Evolutionary conservation across 2,888 invertebrate species (phyloP).

Genomic region (Erebia palarica): DNA sequence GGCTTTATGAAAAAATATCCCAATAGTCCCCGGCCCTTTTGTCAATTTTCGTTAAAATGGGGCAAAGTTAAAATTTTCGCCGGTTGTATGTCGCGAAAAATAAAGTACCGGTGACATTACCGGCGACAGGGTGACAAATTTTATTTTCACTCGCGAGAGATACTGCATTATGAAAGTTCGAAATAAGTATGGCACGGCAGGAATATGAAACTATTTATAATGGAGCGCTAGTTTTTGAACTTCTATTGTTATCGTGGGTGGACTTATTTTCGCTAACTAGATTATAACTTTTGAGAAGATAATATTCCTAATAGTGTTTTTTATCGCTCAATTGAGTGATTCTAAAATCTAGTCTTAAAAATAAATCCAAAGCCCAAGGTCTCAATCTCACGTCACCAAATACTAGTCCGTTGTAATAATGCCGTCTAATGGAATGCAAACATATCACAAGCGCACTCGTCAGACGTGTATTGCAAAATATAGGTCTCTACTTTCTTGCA

Average conservation of each 20-base stretch:
- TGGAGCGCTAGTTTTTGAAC: not conserved
- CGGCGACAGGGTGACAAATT: slow-evolving; percentile 25
- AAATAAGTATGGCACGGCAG: not conserved
- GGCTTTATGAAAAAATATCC: too few species aligned
- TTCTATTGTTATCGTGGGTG: not conserved
- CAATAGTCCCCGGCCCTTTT: not conserved
- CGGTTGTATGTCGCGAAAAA: slow-evolving; percentile 5
- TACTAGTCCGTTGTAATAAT: slow-evolving; percentile 9
- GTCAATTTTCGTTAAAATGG: not conserved
- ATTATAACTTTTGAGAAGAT: too few species aligned
- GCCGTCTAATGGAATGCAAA: slow-evolving; percentile 27
- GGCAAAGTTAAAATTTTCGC: slow-evolving; percentile 14
- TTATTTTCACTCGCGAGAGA: slow-evolving; percentile 17
- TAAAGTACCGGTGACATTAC: slow-evolving; percentile 13
- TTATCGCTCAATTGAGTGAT: too few species aligned
- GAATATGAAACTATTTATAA: slow-evolving; percentile 14
- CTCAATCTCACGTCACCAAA: not conserved
- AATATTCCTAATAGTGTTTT: not conserved
- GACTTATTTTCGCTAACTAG: not conserved
- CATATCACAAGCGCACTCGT: not conserved
- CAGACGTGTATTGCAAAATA: too few species aligned
- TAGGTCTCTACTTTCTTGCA: too few species aligned
- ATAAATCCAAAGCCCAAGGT: not conserved
- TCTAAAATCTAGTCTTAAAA: too few species aligned
- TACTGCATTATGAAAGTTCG: slow-evolving; percentile 12